Evolutionary conservation across 2,797 vertebrate genomes (phyloP).

Genomic region (Decapterus maruadsi): DNA sequence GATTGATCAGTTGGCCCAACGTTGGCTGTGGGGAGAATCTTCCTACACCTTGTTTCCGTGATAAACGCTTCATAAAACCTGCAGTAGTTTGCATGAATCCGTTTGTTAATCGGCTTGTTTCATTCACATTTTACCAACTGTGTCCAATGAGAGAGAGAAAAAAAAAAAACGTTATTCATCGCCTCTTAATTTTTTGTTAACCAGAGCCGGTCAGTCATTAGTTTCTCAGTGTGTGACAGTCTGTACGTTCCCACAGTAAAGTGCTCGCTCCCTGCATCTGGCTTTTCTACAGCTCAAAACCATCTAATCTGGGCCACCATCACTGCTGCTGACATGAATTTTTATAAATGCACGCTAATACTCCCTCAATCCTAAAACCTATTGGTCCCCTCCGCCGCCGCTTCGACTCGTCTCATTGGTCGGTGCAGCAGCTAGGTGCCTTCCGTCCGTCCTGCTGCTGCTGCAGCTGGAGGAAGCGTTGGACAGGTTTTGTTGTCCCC

Average conservation of each 20-base stretch:
- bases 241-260: constrained; percentile 29
- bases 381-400: constrained; percentile 21
- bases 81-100: not conserved
- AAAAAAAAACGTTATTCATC: not conserved
- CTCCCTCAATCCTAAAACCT: constrained; percentile 55
- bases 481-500: constrained; percentile 57
- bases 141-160: not conserved
- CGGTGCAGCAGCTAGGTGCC: constrained; percentile 7
- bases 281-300: constrained; percentile 61
- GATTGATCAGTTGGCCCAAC: not conserved
- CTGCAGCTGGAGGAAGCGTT: constrained; percentile 1
- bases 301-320: constrained; percentile 65
- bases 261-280: constrained; percentile 45
- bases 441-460: not conserved
- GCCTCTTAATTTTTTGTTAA: not conserved
- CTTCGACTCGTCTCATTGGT: constrained; percentile 43
- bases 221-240: constrained; percentile 29
- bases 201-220: not conserved
- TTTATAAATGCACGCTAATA: constrained; percentile 63
- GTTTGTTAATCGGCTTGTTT: constrained; percentile 3
- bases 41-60: not conserved
- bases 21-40: not conserved
- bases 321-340: constrained; percentile 57
- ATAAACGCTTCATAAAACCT: not conserved
- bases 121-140: not conserved